phyloP scores from a whole-genome alignment of 1,140 invertebrate species.

The Leguminivora glycinivorella region DNA sequence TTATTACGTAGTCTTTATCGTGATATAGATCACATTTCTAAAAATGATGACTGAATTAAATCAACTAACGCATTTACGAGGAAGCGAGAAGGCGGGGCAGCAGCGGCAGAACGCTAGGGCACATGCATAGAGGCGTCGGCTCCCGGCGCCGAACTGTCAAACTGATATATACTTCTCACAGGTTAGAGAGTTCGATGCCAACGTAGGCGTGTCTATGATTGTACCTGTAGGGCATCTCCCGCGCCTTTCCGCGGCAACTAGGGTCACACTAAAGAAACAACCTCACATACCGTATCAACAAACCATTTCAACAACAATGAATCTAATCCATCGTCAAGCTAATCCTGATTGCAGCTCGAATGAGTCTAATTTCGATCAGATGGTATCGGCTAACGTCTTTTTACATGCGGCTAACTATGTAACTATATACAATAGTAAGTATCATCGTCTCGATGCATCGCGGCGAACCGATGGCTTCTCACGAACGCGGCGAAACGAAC shows the following conservation, averaged over 20 bases:
- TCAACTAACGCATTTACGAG: slow-evolving; percentile 67
- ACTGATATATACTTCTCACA: slow-evolving; percentile 33
- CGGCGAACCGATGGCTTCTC: slow-evolving; percentile 78
- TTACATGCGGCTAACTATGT: slow-evolving; percentile 76
- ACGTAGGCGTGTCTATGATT: not conserved
- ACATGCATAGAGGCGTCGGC: slow-evolving; percentile 24
- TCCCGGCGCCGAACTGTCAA: slow-evolving; percentile 34
- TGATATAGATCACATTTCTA: slow-evolving; percentile 76
- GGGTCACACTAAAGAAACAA: slow-evolving; percentile 63
- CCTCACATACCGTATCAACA: slow-evolving; percentile 63
- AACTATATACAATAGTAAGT: slow-evolving; percentile 65
- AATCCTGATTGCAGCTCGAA: slow-evolving; percentile 73
- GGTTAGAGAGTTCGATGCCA: not conserved
- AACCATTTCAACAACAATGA: slow-evolving; percentile 71
- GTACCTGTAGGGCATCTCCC: not conserved
- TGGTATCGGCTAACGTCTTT: slow-evolving; percentile 73
- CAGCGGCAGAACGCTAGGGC: slow-evolving; percentile 2
- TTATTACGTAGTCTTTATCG: slow-evolving; percentile 77
- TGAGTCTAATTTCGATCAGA: slow-evolving; percentile 76
- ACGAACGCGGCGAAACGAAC: slow-evolving; percentile 74
- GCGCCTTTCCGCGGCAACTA: slow-evolving; percentile 23
- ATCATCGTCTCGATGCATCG: slow-evolving; percentile 73
- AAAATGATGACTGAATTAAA: slow-evolving; percentile 66
- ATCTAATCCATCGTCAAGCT: slow-evolving; percentile 70
- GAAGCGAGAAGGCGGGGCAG: slow-evolving; percentile 56